Base-by-base conservation (phyloP, 53 echinoderm and acorn worm species). In the Paracentrotus lividus region DNA sequence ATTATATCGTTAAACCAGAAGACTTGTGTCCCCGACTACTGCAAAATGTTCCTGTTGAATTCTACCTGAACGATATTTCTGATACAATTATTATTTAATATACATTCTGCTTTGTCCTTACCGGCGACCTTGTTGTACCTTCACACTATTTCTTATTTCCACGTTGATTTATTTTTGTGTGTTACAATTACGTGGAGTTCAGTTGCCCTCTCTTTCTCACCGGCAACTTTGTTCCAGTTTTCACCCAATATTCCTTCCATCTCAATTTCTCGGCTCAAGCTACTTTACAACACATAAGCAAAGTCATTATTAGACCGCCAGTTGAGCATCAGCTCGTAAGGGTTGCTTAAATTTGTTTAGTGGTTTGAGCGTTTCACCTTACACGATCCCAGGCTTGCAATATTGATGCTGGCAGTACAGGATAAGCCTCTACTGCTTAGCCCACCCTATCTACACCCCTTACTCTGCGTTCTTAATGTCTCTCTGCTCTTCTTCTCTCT, bases 321-420 rank as follows among this genome's bases (percentile, higher is more conserved):
- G 32, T 32, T 14, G 67, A 33, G 67, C 67, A 67, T 32, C 34
- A 33, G 31, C 67, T 10, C 32, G 10, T 14, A n/a, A 67, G 67
- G 67, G 67, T 67, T 67, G 67, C 13, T 33, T 67, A 67, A 67
- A 67, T 67, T 67, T 34, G 67, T 67, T 67, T 67, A 67, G 67
- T 67, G 67, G 67, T 33, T 67, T 67, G 67, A 67, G 67, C 67
- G 67, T 67, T 67, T 67, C 67, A 67, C 67, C 67, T 67, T 67
- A 67, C 67, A 31, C 31, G 31, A 31, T 67, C 33, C 24, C 32
- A 67, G 15, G 31, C 67, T 31, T 31, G 32, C 67, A 67, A 67
- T 67, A 67, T 67, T 67, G 67, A 12, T 8, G 32, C 34, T 67
- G 67, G 33, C 67, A 67, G 67, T 67, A 67, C 67, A 67, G n/a